Conservation (phyloP, 2,888 invertebrate genomes). For the Cephonodes hylas region DNA sequence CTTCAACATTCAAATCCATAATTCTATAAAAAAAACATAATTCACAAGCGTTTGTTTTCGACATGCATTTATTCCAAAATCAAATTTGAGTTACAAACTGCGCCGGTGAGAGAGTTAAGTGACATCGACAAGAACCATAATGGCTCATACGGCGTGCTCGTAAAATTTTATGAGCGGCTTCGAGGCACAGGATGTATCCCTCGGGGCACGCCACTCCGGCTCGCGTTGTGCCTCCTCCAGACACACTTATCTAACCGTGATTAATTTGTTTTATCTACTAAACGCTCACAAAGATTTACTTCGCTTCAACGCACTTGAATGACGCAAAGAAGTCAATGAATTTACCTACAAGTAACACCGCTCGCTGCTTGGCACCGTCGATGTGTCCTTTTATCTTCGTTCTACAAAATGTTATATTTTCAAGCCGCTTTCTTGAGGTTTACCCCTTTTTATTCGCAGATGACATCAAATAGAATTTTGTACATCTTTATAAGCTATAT, state of each 20-base stretch:
- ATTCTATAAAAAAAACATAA: background rate
- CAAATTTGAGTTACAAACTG: conserved; percentile 54
- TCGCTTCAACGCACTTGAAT: conserved; percentile 30
- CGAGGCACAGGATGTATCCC: conserved; percentile 58
- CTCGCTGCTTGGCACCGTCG: background rate
- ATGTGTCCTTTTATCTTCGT: no score
- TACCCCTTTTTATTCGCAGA: background rate
- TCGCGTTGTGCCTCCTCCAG: conserved; percentile 54
- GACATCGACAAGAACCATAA: conserved; percentile 69
- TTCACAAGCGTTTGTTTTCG: conserved; percentile 12
- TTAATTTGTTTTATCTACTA: conserved; percentile 70
- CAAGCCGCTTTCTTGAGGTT: background rate
- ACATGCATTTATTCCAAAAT: conserved; percentile 29
- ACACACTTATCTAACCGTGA: conserved; percentile 71
- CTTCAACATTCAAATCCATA: background rate
- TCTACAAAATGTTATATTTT: background rate
- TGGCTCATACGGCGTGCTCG: conserved; percentile 67
- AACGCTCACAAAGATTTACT: conserved; percentile 34
- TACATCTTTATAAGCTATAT: no score
- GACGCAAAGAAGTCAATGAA: conserved; percentile 31
- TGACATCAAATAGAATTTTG: no score
- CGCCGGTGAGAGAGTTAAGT: conserved; percentile 54
- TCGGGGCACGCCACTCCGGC: conserved; percentile 49
- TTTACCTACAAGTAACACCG: background rate
- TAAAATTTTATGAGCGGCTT: conserved; percentile 73